Conservation (phyloP, 2,113 vertebrate species). For the Menura novaehollandiae region DNA sequence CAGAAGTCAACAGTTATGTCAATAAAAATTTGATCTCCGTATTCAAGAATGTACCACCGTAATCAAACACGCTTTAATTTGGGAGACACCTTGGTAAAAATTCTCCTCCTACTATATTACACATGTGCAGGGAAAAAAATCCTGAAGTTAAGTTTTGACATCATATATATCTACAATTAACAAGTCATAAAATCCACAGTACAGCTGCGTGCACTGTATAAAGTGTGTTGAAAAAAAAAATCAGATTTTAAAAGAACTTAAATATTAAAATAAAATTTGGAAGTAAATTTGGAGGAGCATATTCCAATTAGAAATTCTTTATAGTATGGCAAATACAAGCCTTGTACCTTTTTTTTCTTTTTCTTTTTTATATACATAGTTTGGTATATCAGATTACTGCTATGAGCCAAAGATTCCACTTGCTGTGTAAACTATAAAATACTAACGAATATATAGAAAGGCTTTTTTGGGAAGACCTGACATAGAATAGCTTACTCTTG, state of each 20-base stretch:
- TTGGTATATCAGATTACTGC: background rate
- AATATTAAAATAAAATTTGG: background rate
- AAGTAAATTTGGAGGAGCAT: background rate
- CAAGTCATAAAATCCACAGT: background rate
- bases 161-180: background rate
- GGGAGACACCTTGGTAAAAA: background rate
- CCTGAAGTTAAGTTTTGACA: background rate
- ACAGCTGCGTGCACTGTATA: background rate
- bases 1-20: background rate
- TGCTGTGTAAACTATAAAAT: conserved; percentile 1
- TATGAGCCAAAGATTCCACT: background rate
- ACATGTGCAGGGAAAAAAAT: background rate
- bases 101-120: background rate
- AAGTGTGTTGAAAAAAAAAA: background rate
- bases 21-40: background rate
- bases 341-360: background rate
- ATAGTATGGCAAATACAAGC: background rate
- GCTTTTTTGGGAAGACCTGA: conserved; percentile 8
- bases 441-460: background rate
- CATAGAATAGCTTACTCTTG: background rate
- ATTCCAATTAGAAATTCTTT: background rate
- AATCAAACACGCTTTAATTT: background rate
- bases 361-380: background rate
- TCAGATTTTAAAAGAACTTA: background rate
- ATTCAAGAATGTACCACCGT: background rate